Evolutionary conservation across 2,888 invertebrate genomes (phyloP), one percentile per base, ranked within the genome.

Genomic region (Dioctria linearis): DNA sequence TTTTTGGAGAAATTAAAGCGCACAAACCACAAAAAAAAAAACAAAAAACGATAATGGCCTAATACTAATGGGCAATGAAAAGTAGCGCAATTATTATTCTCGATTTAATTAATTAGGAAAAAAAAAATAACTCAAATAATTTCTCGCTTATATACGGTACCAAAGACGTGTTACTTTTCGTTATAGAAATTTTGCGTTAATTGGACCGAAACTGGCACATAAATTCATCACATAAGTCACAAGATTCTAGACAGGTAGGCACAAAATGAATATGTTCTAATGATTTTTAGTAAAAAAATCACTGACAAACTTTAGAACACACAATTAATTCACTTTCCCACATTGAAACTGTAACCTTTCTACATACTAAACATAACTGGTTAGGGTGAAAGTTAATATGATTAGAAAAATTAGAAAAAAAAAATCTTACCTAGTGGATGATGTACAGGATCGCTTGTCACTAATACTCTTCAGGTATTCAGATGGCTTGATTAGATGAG

Each of bases 381-480:
- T 25, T 25, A 25, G 25, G 25, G 25, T 25, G 25, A 25, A 25
- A 25, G 25, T 25, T 25, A 25, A 25, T 25, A 25, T 25, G 25
- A 25, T 25, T 25, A 25, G 25, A 25, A 25, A 25, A n/a, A n/a
- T n/a, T 59, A 25, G 5, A 13, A 59, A 57, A n/a, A 13, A 25
- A 13, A 13, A 13, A 11, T 54, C 88, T 88, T 84, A 90, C 88
- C 90, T 90, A 79, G 88, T 88, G 43, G 90, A 90, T 79, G 90
- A 90, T 81, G 89, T 88, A 84, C 90, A 89, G 78, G 90, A 90
- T 84, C 91, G 87, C 84, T 91, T 91, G 84, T 91, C 91, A 86
- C 92, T 94, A 89, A 97, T 95, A 87, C 96, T 96, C 87, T 93
- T 93, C 85, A 97, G 90, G 89, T 97, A 97, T 90, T 97, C 97